Evolutionary conservation across 2,797 vertebrate species (phyloP), one percentile per base, ranked within the genome.

Genomic region (Valencia hispanica): DNA sequence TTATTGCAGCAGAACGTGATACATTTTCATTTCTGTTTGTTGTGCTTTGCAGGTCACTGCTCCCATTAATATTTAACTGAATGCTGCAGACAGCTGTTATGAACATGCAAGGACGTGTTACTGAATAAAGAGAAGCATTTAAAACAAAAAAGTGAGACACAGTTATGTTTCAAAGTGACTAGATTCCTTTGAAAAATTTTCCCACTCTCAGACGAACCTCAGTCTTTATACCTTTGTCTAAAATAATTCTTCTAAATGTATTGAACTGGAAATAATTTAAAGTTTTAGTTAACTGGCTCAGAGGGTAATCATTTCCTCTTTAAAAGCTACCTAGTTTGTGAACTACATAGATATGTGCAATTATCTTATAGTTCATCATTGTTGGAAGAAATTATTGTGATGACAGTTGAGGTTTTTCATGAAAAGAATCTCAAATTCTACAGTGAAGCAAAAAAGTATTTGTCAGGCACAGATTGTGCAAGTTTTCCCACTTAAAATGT

Each of bases 31-130:
- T 34, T 71, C 47, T 27, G 20, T 43, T 53, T 78, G 47, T 53
- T 78, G n/a, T 45, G 22, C 22, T 39, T 50, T 72, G 20, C 20
- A 2, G 17, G 39, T 41, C 55, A 30, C 22, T 36, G 68, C 41
- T 61, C 55, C 71, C 48, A 72, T 78, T 50, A 72, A 63, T 77
- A 71, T 50, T 77, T 61, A 12, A 77, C 63, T 34, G 47, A 36
- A 39, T 65, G 27, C 57, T 66, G 59, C 47, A 77, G 45, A 41
- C 45, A 41, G 47, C 57, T 72, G 75, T 41, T 71, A 61, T 41
- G 30, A 14, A 36, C 27, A 48, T n/a, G 25, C 34, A 36, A 6
- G 41, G 18, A 32, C 36, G 22, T 34, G 72, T 4, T 30, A 39
- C 48, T 9, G 11, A 55, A 69, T 25, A 55, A 30, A 55, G n/a